Base-by-base conservation (phyloP, 2,113 vertebrate species). In the Lagopus muta region DNA sequence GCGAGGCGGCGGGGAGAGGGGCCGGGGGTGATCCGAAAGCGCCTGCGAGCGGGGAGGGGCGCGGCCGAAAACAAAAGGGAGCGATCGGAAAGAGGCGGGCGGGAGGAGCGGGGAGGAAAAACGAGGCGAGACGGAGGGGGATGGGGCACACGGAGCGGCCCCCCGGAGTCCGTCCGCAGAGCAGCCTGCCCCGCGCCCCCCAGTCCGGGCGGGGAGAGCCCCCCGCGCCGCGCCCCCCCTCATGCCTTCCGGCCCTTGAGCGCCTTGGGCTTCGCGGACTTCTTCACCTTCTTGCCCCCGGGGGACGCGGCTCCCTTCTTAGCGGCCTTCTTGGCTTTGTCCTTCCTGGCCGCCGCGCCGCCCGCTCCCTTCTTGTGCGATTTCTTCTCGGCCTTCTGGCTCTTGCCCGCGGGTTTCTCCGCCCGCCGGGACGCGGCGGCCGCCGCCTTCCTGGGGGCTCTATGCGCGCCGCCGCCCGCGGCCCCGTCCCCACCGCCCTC, bases 271-370 rank as follows among this genome's bases (percentile, higher is more conserved):
- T 98, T 98, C 66, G 97, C 97, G 5, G 97, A 95, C 81, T 98
- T 98, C 97, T 98, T 98, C 92, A 97, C 98, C 70, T 98, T 97
- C 96, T 98, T 98, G 89, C 96, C 97, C 50, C 92, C 96, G 10
- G 98, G 90, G 34, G 96, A 94, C 15, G 96, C 79, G 27, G 96
- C 93, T 73, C 94, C 97, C 73, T 98, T 98, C 94, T 97, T 98
- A 34, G 97, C 92, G 25, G 95, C 75, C 32, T 97, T 97, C 90
- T 92, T 96, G 24, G 96, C 82, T 88, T 97, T 97, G 93, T 97
- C 97, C 73, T 97, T 97, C 80, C 88, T 94, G 43, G 92, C 42
- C 47, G 94, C 58, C 40, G 83, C 87, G 12, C 82, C 52, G 40
- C 88, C 5, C 12, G 92, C 86, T 40, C 95, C 96, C 28, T 97